These are phyloP conservation scores for Exocentrus adspersus DNA, from an alignment of 2,888 invertebrate genomes.

Conservation along the genomic window DNA sequence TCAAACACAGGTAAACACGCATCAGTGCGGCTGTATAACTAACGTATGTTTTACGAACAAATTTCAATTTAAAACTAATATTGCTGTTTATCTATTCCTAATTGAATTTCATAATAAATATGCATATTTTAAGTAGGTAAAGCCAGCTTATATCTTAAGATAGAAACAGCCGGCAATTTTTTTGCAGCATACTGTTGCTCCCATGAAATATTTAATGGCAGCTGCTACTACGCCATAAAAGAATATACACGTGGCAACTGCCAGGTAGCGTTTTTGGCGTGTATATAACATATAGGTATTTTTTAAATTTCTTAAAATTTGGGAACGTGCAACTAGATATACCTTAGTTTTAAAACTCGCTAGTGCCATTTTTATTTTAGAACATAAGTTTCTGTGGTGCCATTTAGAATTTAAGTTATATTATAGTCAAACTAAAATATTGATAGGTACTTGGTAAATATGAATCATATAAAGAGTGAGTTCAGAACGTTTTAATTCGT, in stretches of 20 bases:
- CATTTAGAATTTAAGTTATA: conserved; percentile 1
- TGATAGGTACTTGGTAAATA: no score
- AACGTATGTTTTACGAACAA: no score
- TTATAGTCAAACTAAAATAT: no score
- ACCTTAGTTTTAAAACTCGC: conserved; percentile 9
- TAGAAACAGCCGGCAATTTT: conserved; percentile 6
- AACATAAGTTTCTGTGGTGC: not conserved
- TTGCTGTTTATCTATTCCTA: not conserved
- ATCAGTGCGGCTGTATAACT: no score
- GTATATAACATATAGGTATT: not conserved
- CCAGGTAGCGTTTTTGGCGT: not conserved
- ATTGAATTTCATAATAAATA: conserved; percentile 3
- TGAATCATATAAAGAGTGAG: no score
- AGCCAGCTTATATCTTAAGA: not conserved
- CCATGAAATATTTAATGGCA: conserved; percentile 4
- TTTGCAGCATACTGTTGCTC: conserved; percentile 1
- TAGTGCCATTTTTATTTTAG: conserved; percentile 23
- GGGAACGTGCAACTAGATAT: conserved; percentile 8
- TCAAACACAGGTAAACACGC: no score
- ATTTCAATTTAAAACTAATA: not conserved
- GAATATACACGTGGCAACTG: not conserved
- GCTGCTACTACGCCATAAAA: conserved; percentile 1
- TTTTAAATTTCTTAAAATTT: conserved; percentile 1
- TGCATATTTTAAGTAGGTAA: not conserved
- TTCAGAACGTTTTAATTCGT: no score